phyloP scores from a whole-genome alignment of 1,140 invertebrate species.

The Ericerus pela region DNA sequence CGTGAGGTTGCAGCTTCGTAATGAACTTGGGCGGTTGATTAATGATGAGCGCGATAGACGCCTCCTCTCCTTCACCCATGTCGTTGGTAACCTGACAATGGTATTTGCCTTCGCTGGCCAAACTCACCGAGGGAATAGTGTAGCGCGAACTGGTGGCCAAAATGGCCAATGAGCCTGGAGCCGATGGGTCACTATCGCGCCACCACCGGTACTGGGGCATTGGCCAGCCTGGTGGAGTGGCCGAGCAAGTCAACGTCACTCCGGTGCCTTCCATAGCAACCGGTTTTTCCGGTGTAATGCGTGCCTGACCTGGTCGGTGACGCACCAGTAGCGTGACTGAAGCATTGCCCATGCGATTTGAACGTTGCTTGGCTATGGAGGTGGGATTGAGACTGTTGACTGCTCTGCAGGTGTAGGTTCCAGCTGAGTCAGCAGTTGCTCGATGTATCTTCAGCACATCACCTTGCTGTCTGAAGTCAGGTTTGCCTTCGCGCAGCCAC shows the following conservation, averaged over 20 bases:
- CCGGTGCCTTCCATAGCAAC: constrained; percentile 64
- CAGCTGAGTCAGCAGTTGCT: constrained; percentile 64
- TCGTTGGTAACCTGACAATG: constrained; percentile 79
- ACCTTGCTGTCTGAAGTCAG: constrained; percentile 65
- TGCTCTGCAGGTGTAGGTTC: constrained; percentile 72
- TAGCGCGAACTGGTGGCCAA: constrained; percentile 63
- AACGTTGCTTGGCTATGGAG: constrained; percentile 38
- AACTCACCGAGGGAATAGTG: constrained; percentile 64
- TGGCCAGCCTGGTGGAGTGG: constrained; percentile 76
- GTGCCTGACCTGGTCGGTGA: constrained; percentile 72
- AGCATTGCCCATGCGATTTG: constrained; percentile 52
- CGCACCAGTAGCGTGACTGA: constrained; percentile 63
- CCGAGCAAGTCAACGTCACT: constrained; percentile 70
- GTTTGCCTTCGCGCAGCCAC: constrained; percentile 70
- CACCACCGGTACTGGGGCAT: constrained; percentile 78
- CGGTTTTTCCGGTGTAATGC: constrained; percentile 66
- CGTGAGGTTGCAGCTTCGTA: constrained; percentile 63
- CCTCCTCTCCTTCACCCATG: constrained; percentile 65
- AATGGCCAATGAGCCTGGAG: constrained; percentile 37
- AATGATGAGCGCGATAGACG: constrained; percentile 65
- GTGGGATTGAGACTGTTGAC: constrained; percentile 61
- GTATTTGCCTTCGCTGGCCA: constrained; percentile 73
- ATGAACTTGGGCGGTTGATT: constrained; percentile 72
- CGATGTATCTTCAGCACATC: constrained; percentile 52
- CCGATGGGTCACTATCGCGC: constrained; percentile 41